Evolutionary conservation across 2,113 vertebrate species (phyloP).

Genomic region (Peromyscus maniculatus): DNA sequence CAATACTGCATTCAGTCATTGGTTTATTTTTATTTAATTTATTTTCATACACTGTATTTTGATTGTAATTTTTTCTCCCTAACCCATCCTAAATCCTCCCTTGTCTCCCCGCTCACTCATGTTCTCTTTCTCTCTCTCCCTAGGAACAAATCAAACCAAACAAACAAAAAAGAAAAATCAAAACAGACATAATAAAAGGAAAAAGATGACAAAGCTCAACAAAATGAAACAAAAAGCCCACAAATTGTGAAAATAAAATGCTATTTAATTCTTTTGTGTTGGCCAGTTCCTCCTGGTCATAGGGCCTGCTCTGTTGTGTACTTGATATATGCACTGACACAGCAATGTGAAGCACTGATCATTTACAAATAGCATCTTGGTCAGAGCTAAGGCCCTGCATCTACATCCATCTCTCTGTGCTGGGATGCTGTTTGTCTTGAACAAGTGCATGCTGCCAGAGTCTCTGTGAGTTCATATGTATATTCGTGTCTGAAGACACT

Average conservation of each 20-base stretch:
- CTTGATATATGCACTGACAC: too few species aligned
- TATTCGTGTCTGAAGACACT: neutral
- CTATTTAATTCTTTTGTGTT: neutral
- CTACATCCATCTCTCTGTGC: neutral
- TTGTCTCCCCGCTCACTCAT: too few species aligned
- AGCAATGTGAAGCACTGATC: neutral
- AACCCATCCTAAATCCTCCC: neutral
- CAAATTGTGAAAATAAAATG: neutral
- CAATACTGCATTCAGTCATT: neutral
- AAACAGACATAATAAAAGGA: neutral
- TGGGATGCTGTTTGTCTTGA: neutral
- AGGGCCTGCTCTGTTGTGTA: fast-evolving
- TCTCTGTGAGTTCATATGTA: neutral
- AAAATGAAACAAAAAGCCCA: neutral
- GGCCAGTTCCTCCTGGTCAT: neutral
- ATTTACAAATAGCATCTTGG: neutral
- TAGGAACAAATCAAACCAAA: neutral
- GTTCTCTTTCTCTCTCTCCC: neutral
- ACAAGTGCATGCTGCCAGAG: neutral
- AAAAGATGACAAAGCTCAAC: neutral
- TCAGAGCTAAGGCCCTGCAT: neutral
- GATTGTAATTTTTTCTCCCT: neutral
- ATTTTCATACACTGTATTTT: neutral
- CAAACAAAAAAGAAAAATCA: neutral
- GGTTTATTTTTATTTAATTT: neutral